Base-by-base conservation (phyloP, 2,113 vertebrate species). In the Mesembrinibis cayennensis region DNA sequence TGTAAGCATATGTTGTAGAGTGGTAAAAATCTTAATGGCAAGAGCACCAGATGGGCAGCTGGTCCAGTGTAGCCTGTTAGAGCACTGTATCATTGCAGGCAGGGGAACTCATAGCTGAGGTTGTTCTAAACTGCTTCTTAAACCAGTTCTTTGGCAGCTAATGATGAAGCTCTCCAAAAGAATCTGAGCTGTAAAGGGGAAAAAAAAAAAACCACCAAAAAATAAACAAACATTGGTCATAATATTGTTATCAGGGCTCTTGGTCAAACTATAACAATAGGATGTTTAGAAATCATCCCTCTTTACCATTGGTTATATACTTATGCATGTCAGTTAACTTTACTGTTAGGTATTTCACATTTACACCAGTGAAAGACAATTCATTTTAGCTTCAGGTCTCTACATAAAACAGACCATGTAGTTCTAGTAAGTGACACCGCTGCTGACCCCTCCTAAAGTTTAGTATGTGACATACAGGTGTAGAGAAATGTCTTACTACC, bases 161-260 rank as follows among this genome's bases (percentile, higher is more conserved):
- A 32, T 6, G 1, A 38, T 50, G 42, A 55, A 81, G 9, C 0
- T 38, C 8, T 73, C 52, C 26, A 71, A 82, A 87, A 55, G 2
- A 9, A 42, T 10, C 12, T 67, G 9, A 36, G 2, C 13, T 61
- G 7, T 30, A 58, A 21, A 50, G 7, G 21, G 6, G 38, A 38
- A 2, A 0, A 7, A 13, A 42, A 52, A n/a, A 1, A 3, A n/a
- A n/a, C n/a, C 2, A 23, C 11, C 40, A 42, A 12, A n/a, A 66
- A 74, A 52, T 10, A 61, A 66, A 11, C 2, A n/a, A 72, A 22
- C 3, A 56, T 30, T 38, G 62, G 11, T 36, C 52, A 29, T 19
- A 49, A 40, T 52, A 38, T 38, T 79, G 25, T 63, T 88, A 38
- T 79, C 22, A 26, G 17, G 4, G 16, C 10, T 47, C 7, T 66